These are phyloP conservation scores for Proterorhinus semilunaris DNA, from an alignment of 2,113 vertebrate genomes.

Conservation along the genomic window DNA sequence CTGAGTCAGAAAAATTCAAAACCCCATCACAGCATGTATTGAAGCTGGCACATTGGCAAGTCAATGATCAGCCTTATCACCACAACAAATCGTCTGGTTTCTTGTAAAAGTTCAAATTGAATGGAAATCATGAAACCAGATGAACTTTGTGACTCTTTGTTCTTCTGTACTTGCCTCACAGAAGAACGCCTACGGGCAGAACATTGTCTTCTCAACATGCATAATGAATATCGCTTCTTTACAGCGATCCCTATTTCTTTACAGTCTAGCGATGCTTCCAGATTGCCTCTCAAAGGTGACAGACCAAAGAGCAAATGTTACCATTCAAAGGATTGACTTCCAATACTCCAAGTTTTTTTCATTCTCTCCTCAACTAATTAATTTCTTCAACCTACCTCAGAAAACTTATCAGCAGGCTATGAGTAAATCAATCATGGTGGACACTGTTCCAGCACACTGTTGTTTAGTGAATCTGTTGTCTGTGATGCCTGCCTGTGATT, in stretches of 20 bases:
- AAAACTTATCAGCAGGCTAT: constrained; percentile 68
- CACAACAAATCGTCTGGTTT: too few relatives aligned
- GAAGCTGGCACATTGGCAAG: constrained; percentile 10
- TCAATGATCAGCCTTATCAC: not conserved
- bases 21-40: not conserved
- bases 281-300: constrained; percentile 66
- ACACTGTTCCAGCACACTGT: constrained; percentile 63
- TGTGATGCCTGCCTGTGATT: constrained; percentile 65
- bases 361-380: constrained; percentile 43
- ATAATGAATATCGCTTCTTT: not conserved
- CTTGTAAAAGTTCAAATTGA: too few relatives aligned
- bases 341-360: constrained; percentile 59
- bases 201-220: not conserved
- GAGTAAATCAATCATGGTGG: constrained; percentile 70
- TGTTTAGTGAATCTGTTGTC: constrained; percentile 71
- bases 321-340: constrained; percentile 57
- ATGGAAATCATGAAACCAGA: too few relatives aligned
- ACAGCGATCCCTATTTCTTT: constrained; percentile 36
- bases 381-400: constrained; percentile 59
- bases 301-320: constrained; percentile 64
- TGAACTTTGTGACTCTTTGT: too few relatives aligned
- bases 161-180: too few relatives aligned
- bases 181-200: too few relatives aligned
- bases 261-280: constrained; percentile 46
- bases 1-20: constrained; percentile 31